phyloP scores from a whole-genome alignment of 1,140 invertebrate genomes.

The Lucilia sericata region DNA sequence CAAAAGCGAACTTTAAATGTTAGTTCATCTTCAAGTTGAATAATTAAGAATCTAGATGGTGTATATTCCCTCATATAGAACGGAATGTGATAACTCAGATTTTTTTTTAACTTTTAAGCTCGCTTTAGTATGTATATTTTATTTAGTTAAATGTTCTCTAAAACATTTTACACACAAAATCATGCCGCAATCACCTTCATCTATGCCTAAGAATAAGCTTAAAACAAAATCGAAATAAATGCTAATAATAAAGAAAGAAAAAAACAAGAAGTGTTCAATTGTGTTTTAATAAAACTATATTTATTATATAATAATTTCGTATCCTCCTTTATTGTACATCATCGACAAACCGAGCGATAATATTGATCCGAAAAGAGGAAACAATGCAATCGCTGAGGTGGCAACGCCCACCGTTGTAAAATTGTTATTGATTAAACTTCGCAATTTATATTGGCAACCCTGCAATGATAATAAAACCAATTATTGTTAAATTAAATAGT shows the following conservation, averaged over 20 bases:
- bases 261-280: not conserved
- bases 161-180: no score
- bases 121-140: no score
- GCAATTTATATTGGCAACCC: conserved; percentile 46
- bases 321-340: conserved; percentile 34
- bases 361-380: conserved; percentile 47
- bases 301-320: conserved; percentile 44
- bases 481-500: no score
- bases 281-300: not conserved
- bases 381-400: conserved; percentile 46
- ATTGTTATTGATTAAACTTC: conserved; percentile 43
- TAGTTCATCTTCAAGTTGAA: no score
- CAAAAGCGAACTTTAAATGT: no score
- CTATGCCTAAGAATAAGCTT: no score
- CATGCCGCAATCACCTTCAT: no score
- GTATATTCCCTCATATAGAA: no score
- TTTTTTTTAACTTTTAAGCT: no score
- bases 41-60: no score
- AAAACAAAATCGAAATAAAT: not conserved
- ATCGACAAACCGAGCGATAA: conserved; percentile 40
- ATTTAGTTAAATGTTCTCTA: no score
- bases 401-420: conserved; percentile 44
- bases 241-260: not conserved
- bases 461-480: conserved; percentile 6
- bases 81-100: no score